Conservation (phyloP, 2,113 vertebrate genomes). For the Sterrhoptilus dennistouni region DNA sequence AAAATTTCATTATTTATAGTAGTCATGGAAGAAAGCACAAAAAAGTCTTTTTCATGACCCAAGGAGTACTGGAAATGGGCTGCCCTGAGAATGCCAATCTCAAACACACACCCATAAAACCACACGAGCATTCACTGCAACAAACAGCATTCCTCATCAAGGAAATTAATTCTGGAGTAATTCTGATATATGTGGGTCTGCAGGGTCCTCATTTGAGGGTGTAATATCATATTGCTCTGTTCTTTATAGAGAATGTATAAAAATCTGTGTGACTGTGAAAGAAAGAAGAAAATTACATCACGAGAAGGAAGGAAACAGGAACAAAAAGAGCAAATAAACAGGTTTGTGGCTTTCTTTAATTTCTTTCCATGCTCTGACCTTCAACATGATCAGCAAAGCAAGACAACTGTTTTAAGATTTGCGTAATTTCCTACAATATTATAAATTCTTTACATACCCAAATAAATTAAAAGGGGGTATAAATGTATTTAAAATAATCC, state of each 20-base stretch:
- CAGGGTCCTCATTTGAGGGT: not conserved
- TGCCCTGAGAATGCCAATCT: not conserved
- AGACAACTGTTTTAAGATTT: not conserved
- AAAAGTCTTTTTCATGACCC: not conserved
- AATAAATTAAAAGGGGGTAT: not conserved
- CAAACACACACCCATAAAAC: not conserved
- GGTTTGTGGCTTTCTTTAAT: not conserved
- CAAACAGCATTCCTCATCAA: not conserved
- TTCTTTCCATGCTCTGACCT: not conserved
- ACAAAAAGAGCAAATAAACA: not conserved
- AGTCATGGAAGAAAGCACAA: not conserved
- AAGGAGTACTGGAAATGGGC: not conserved
- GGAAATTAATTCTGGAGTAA: not conserved
- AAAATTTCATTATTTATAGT: not conserved
- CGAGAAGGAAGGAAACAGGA: not conserved
- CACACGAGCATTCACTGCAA: not conserved
- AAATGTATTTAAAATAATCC: not conserved
- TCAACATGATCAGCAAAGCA: not conserved
- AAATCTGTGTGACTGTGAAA: not conserved
- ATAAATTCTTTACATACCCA: not conserved
- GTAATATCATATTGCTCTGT: not conserved
- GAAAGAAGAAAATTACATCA: not conserved
- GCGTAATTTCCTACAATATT: not conserved
- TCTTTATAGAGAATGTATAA: not conserved
- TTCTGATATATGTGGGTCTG: not conserved